phyloP scores from a whole-genome alignment of 2,113 vertebrate species.

The Nibea coibor region DNA sequence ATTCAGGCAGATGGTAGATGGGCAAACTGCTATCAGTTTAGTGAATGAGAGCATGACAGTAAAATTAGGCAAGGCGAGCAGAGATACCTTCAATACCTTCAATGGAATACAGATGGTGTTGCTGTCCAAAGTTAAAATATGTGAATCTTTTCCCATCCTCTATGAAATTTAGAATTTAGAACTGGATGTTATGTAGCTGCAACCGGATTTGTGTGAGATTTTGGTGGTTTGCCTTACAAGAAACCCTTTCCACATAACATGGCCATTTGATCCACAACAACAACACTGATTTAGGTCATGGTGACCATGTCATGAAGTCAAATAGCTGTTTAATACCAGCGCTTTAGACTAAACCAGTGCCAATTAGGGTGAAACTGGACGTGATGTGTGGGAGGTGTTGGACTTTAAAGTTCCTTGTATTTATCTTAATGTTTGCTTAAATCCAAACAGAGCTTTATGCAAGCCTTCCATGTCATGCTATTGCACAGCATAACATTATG shows the following conservation, averaged over 20 bases:
- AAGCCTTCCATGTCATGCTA: background rate
- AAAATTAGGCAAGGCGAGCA: too few species aligned
- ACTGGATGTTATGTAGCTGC: too few species aligned
- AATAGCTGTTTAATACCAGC: background rate
- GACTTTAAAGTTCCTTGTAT: background rate
- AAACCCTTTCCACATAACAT: background rate
- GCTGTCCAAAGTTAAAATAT: too few species aligned
- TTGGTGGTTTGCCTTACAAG: background rate
- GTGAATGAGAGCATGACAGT: too few species aligned
- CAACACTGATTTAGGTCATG: background rate
- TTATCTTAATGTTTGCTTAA: background rate
- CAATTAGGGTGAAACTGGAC: background rate
- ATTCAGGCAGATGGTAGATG: too few species aligned
- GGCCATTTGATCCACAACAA: background rate
- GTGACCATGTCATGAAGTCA: background rate
- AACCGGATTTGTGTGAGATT: too few species aligned
- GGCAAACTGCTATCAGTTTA: too few species aligned
- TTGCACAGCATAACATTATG: constrained; percentile 8
- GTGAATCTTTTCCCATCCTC: too few species aligned
- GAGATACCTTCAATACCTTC: too few species aligned
- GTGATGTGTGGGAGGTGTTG: background rate
- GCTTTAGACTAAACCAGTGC: too few species aligned
- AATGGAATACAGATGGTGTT: too few species aligned
- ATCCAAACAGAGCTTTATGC: background rate
- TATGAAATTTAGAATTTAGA: too few species aligned